Percentiles rank a stretch among this genome's conserved stretches.
Conservation (phyloP, 1,140 invertebrate genomes). For the Brachionus rotundiformis region DNA sequence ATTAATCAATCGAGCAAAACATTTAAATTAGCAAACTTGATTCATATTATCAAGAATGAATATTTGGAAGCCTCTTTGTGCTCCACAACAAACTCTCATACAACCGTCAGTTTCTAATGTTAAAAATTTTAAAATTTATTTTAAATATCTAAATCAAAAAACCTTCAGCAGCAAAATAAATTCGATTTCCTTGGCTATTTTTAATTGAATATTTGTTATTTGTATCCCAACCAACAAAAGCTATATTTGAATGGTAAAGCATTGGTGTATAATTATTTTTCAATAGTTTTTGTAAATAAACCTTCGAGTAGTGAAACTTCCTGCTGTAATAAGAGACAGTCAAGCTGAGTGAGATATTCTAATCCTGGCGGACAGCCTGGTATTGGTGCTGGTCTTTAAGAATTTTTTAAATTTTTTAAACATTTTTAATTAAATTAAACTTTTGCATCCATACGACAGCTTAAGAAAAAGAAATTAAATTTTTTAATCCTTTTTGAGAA, state of each 20-base stretch:
- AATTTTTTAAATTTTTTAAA: background rate
- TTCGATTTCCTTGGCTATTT: constrained; percentile 73
- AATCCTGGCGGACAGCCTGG: constrained; percentile 83
- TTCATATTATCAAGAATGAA: constrained; percentile 76
- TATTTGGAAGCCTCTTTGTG: constrained; percentile 79
- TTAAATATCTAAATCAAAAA: constrained; percentile 17
- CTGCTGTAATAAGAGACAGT: constrained; percentile 82
- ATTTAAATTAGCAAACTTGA: no score
- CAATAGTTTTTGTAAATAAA: constrained; percentile 55
- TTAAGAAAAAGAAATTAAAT: background rate
- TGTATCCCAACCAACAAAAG: constrained; percentile 81
- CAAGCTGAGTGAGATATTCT: constrained; percentile 87
- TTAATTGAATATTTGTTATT: constrained; percentile 82
- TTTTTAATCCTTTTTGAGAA: background rate
- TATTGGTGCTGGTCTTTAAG: constrained; percentile 68
- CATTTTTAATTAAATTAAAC: background rate
- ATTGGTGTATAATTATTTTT: background rate
- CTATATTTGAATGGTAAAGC: constrained; percentile 57
- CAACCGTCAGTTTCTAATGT: constrained; percentile 73
- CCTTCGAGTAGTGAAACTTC: constrained; percentile 81
- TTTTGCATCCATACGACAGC: constrained; percentile 32
- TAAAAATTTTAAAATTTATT: no score
- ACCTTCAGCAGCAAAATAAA: constrained; percentile 79
- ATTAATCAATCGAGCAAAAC: no score
- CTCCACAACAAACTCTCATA: constrained; percentile 76